A percentile compares a stretch with the other conserved stretches of the same genome.
Conservation (phyloP, 1,140 invertebrate genomes). For the Kradibia gibbosae region DNA sequence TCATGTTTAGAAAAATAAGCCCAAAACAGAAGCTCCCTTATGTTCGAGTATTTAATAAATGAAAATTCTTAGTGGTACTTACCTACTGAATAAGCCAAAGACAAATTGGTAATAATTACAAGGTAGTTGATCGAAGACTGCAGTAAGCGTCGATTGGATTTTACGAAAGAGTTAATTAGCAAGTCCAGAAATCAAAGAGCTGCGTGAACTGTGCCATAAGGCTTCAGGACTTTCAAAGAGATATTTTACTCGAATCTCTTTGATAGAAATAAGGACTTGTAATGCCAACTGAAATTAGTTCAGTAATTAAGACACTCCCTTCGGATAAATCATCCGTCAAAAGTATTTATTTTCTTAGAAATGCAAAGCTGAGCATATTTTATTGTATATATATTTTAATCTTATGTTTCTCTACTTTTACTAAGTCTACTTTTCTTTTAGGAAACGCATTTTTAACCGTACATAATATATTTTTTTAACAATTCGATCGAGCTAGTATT, state of each 20-base stretch:
- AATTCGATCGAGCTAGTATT: too few species aligned
- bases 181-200: conserved; percentile 41
- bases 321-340: background rate
- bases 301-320: background rate
- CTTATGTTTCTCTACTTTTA: background rate
- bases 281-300: background rate
- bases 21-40: too few species aligned
- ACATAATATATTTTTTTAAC: too few species aligned
- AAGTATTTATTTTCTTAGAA: background rate
- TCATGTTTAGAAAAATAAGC: too few species aligned
- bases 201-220: background rate
- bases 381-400: background rate
- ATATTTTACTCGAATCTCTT: conserved; percentile 8
- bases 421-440: too few species aligned
- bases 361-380: background rate
- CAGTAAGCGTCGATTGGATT: conserved; percentile 2
- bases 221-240: background rate
- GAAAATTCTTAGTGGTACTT: background rate
- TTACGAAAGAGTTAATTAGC: conserved; percentile 40
- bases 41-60: background rate
- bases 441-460: background rate
- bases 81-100: background rate
- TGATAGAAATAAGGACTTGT: conserved; percentile 33
- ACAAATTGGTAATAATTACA: conserved; percentile 40
- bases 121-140: conserved; percentile 8